Base-by-base conservation (phyloP, 1,140 invertebrate species). In the Hylaeus anthracinus region DNA sequence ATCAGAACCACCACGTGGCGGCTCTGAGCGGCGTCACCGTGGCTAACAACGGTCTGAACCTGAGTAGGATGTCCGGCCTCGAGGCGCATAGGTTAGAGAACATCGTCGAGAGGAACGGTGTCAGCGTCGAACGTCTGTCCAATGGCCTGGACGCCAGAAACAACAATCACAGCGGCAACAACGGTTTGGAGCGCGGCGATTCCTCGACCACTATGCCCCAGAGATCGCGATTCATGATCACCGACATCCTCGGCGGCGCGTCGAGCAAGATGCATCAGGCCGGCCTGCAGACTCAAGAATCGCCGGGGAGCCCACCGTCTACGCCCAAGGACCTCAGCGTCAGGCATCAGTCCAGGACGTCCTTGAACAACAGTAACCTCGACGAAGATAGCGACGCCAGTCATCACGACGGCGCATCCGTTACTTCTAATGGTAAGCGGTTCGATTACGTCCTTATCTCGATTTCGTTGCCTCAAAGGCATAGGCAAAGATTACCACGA, bases 161-260 rank as follows among this genome's bases (percentile, higher is more conserved):
- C 56, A 85, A 82, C 63, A 88, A 81, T 69, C 76, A 87, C 15
- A 41, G 71, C 39, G 81, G 82, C 53, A 88, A 81, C 63, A 86
- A 88, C 84, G 72, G 79, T 5, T 39, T 87, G 5, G 88, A 86
- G 3, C 73, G 88, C 1, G 83, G 82, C 58, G 80, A 83, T 41
- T 92, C 91, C 56, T 90, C 93, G 56, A 94, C 94, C 72, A 94
- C 94, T 84, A 95, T 94, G 93, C 95, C 95, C 60, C 95, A 96
- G 65, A 94, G 96, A 69, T 96, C 96, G 39, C 94, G 96, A 60
- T 97, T 97, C 92, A 97, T 97, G 96, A 97, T 97, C 92, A 97
- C 96, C 63, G 96, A 97, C 85, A 97, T 97, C 74, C 92, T 97
- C 72, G 96, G 95, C 67, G 95, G 94, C 5, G 95, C 91, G 3